A percentile compares a stretch with the other conserved stretches of the same genome.
Conservation (phyloP, 2,888 invertebrate genomes). For the Cryptops parisi region DNA sequence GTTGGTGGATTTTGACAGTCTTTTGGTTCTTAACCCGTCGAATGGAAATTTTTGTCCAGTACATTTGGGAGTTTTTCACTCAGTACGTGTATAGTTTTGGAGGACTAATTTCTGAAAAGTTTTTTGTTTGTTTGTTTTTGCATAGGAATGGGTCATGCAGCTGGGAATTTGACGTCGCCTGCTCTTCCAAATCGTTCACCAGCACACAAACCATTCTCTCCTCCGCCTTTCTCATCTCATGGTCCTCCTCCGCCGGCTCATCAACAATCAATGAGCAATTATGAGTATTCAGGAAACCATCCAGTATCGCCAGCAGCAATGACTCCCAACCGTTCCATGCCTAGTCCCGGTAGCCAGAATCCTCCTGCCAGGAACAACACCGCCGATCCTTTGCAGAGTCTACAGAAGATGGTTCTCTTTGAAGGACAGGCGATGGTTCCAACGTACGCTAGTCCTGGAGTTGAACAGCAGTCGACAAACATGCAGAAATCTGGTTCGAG, state of each 20-base stretch:
- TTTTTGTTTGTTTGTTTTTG: neutral
- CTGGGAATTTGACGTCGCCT: constrained; percentile 5
- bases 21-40: too few species aligned
- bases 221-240: constrained; percentile 16
- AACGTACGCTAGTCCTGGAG: neutral
- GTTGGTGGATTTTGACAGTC: too few species aligned
- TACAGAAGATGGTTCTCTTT: constrained; percentile 24
- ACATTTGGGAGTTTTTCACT: too few species aligned
- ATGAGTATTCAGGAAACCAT: constrained; percentile 10
- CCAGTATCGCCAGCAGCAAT: neutral
- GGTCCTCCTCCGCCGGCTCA: constrained; percentile 17
- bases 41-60: too few species aligned
- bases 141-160: constrained; percentile 15
- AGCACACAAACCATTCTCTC: constrained; percentile 17
- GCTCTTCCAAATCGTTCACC: constrained; percentile 13
- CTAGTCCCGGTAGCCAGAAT: neutral
- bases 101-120: neutral
- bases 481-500: neutral
- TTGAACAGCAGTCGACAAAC: neutral
- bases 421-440: constrained; percentile 15
- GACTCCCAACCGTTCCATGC: neutral
- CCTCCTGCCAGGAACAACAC: neutral
- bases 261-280: constrained; percentile 11
- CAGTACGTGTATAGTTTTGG: too few species aligned
- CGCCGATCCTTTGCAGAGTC: constrained; percentile 23